Percentiles rank a stretch among this genome's conserved stretches.
Evolutionary conservation across 1,140 invertebrate genomes (phyloP).

Genomic region (Drosophila saltans): DNA sequence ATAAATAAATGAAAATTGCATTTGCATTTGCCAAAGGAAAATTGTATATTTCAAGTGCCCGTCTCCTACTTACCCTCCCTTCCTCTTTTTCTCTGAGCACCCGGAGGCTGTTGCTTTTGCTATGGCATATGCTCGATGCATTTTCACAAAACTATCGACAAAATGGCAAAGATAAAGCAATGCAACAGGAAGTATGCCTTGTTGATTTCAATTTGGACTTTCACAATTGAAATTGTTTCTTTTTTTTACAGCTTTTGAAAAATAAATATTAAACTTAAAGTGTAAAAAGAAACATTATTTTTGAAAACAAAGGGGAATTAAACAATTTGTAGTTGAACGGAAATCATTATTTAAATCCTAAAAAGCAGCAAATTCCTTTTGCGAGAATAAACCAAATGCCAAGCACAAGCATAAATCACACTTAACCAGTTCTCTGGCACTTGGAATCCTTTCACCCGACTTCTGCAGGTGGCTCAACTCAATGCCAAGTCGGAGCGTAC

Average conservation of each 20-base stretch:
- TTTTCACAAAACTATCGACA: not conserved
- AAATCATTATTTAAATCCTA: constrained; percentile 4
- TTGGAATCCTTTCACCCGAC: constrained; percentile 26
- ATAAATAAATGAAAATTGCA: constrained; percentile 64
- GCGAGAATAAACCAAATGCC: constrained; percentile 43
- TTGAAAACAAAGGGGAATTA: not conserved
- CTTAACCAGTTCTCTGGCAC: constrained; percentile 44
- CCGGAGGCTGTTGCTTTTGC: not conserved
- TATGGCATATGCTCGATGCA: constrained; percentile 1
- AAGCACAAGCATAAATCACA: constrained; percentile 66
- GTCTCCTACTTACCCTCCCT: constrained; percentile 12
- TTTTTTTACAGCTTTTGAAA: no score
- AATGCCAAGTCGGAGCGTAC: constrained; percentile 5
- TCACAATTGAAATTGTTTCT: not conserved
- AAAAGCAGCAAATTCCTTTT: constrained; percentile 11
- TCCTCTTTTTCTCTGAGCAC: not conserved
- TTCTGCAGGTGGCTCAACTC: constrained; percentile 34
- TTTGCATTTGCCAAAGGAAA: constrained; percentile 22
- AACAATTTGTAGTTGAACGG: not conserved
- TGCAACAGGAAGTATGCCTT: not conserved
- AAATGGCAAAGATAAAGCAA: not conserved
- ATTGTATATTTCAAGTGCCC: constrained; percentile 51
- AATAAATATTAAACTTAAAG: no score
- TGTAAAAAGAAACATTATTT: not conserved
- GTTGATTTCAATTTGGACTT: not conserved